A percentile compares a stretch with the other conserved stretches of the same genome.
phyloP scores from a whole-genome alignment of 2,113 vertebrate species.

The Symphodus melops region DNA sequence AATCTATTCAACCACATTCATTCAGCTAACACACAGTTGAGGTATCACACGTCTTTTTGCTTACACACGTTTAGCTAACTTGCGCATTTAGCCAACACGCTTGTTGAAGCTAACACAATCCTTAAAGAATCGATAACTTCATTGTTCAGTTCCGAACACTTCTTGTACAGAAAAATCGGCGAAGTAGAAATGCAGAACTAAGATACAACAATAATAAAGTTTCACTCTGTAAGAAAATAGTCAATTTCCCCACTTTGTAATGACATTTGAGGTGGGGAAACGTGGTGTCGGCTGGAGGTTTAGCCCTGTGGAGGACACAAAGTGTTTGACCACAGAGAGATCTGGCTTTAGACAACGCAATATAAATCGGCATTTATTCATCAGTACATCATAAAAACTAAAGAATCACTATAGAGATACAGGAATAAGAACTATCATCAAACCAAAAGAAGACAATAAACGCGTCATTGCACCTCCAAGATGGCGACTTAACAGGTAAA shows the following conservation, averaged over 20 bases:
- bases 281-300: conserved; percentile 34
- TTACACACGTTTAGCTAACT: conserved; percentile 3
- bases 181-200: conserved; percentile 58
- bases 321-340: conserved; percentile 73
- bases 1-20: neutral
- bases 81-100: conserved; percentile 9
- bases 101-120: conserved; percentile 8
- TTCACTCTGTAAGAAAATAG: conserved; percentile 61
- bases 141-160: conserved; percentile 53
- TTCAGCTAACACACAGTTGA: conserved; percentile 24
- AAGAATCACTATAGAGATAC: conserved; percentile 69
- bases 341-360: conserved; percentile 71
- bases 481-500: conserved; percentile 73
- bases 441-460: conserved; percentile 64
- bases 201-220: conserved; percentile 55
- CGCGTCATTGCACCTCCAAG: conserved; percentile 74
- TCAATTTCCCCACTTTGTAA: conserved; percentile 15
- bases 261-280: conserved; percentile 38
- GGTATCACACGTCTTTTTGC: conserved; percentile 29
- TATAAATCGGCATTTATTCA: conserved; percentile 70
- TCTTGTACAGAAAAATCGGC: conserved; percentile 43
- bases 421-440: conserved; percentile 71
- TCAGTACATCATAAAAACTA: conserved; percentile 73
- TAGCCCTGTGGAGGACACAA: conserved; percentile 29
- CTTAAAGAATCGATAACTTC: conserved; percentile 55